Conservation (phyloP, 64 coral and sea anemone species). For the Actinia tenebrosa region DNA sequence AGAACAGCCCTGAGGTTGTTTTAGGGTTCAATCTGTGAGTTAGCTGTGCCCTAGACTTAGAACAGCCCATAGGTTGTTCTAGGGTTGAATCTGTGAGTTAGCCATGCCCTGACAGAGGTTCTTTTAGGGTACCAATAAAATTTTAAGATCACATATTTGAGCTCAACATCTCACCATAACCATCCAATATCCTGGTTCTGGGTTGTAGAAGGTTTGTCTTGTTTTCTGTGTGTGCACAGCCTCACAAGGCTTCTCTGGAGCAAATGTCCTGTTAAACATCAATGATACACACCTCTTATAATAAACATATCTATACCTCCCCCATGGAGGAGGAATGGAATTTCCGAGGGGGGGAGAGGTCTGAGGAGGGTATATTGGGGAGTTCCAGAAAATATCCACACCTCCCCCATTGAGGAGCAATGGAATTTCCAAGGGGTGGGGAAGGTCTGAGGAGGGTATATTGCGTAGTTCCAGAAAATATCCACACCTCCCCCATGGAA, state of each 20-base stretch:
- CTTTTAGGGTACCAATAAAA: too few relatives aligned
- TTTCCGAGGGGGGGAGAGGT: too few relatives aligned
- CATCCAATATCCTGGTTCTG: slow-evolving; percentile 98
- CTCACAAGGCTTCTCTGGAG: slow-evolving; percentile 83
- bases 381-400: neutral
- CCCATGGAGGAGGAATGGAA: too few relatives aligned
- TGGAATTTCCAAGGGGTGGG: neutral
- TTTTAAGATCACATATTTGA: neutral
- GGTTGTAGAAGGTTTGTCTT: slow-evolving; percentile 88
- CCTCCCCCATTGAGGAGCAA: neutral
- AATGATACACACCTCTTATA: neutral
- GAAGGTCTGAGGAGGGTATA: neutral
- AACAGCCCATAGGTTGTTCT: too few relatives aligned
- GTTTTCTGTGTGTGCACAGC: slow-evolving; percentile 92
- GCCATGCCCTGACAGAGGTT: too few relatives aligned
- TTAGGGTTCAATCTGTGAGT: too few relatives aligned
- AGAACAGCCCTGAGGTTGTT: too few relatives aligned
- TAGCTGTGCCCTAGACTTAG: too few relatives aligned
- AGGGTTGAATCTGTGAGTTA: too few relatives aligned
- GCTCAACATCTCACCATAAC: slow-evolving; percentile 67
- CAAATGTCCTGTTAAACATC: slow-evolving; percentile 63
- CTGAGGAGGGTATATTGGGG: too few relatives aligned
- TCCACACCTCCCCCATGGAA: neutral
- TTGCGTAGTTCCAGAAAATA: neutral
- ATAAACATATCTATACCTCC: neutral